A percentile compares a stretch with the other conserved stretches of the same genome.
These are phyloP conservation scores for Knipowitschia caucasica DNA, from an alignment of 2,797 vertebrate species.

Conservation along the genomic window DNA sequence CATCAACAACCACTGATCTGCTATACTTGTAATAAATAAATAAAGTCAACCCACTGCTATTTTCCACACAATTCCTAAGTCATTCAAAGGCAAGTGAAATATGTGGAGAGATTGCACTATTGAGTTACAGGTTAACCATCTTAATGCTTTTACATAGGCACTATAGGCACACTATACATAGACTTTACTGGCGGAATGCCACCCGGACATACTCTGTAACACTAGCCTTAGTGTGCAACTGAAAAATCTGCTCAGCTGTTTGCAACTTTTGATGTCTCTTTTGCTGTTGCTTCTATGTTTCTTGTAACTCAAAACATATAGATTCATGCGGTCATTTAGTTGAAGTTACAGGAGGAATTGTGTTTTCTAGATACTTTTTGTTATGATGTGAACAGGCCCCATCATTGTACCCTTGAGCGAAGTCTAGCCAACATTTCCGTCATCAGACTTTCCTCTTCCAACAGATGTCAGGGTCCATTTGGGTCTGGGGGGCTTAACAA, in stretches of 20 bases:
- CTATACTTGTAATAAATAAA: constrained; percentile 15
- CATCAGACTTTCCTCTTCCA: constrained; percentile 17
- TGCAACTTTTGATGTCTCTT: not conserved
- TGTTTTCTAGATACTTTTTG: no score
- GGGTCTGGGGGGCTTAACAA: constrained; percentile 46
- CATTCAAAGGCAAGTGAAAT: constrained; percentile 6
- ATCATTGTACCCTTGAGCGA: constrained; percentile 17
- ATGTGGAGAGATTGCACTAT: constrained; percentile 1
- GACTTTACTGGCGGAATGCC: not conserved
- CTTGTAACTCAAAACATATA: not conserved
- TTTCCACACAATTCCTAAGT: not conserved
- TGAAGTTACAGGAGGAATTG: no score
- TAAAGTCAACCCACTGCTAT: not conserved
- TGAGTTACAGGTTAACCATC: constrained; percentile 1
- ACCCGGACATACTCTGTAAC: not conserved
- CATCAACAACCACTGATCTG: constrained; percentile 2
- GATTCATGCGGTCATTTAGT: not conserved
- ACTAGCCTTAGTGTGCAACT: not conserved
- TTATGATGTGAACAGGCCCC: not conserved
- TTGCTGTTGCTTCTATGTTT: not conserved
- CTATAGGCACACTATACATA: constrained; percentile 5
- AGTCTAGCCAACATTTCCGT: constrained; percentile 3
- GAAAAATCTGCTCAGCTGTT: not conserved
- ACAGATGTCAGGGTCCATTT: constrained; percentile 58
- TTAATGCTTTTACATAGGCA: not conserved